Evolutionary conservation across 2,113 vertebrate species (phyloP), one percentile per base, ranked within the genome.

Genomic region (Ranitomeya variabilis): DNA sequence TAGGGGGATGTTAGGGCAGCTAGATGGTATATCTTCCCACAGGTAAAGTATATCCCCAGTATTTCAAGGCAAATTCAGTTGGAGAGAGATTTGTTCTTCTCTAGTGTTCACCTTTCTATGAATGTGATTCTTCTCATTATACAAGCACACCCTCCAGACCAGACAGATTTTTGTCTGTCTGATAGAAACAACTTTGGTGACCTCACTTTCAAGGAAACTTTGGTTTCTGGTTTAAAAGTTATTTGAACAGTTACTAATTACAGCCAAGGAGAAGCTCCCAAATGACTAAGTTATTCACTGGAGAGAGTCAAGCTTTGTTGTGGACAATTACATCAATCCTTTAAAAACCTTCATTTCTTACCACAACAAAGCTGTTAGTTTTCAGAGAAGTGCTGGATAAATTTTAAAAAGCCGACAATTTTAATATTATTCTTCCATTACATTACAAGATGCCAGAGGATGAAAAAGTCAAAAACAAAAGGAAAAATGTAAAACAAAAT

Each of bases 261-360:
- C 90, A 62, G 87, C 84, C 90, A 86, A 59, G 87, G 90, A 91
- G 92, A 91, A 91, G 90, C 79, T 92, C 90, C 93, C 51, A 62
- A 90, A 94, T 90, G 91, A 93, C 83, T 89, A 57, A 89, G 55
- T 85, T 91, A 66, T 89, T 88, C 90, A 89, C 74, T 88, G 64
- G 88, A 88, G 88, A 91, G 90, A 90, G 81, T 79, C n/a, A 14
- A 86, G 85, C 90, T 92, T 91, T 93, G 87, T 91, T 92, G 85
- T 81, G 90, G 91, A 93, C 76, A 90, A 90, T 92, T 92, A 88
- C 85, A 87, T 57, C 92, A 90, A 80, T 0, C 0, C 84, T 93
- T 91, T 88, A 90, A 92, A 92, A 90, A 77, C 80, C 83, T 92
- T 91, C 76, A 18, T 67, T 71, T 85, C 26, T 2, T 26, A 71